Conservation (phyloP, 2,888 invertebrate species). For the Drosophila algonquin region DNA sequence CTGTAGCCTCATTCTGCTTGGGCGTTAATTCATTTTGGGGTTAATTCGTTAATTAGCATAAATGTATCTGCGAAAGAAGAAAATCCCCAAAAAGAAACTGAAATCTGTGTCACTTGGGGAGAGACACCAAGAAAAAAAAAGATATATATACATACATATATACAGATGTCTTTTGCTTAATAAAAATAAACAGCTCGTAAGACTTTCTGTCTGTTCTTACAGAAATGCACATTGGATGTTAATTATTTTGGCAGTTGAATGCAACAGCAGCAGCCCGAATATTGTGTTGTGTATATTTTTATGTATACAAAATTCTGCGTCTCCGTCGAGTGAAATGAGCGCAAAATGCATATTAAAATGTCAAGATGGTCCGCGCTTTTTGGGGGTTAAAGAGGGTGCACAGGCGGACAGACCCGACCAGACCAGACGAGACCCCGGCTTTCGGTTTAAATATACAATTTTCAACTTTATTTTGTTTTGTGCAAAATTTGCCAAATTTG, state of each 20-base stretch:
- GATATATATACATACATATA: neutral
- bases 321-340: conserved; percentile 50
- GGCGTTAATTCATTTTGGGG: conserved; percentile 48
- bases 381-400: conserved; percentile 41
- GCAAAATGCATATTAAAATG: conserved; percentile 71
- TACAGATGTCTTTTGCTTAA: conserved; percentile 21
- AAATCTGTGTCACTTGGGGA: conserved; percentile 63
- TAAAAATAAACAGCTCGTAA: conserved; percentile 41
- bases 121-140: conserved; percentile 26
- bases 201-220: neutral
- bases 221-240: conserved; percentile 45
- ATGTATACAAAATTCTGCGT: conserved; percentile 24
- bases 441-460: conserved; percentile 34
- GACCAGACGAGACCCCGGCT: neutral
- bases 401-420: conserved; percentile 17
- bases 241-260: conserved; percentile 61
- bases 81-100: neutral
- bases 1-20: conserved; percentile 29
- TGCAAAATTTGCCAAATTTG: conserved; percentile 62
- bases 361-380: conserved; percentile 35
- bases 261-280: conserved; percentile 15
- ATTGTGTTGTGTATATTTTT: conserved; percentile 47
- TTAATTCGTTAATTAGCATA: conserved; percentile 60
- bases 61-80: conserved; percentile 27
- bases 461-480: conserved; percentile 34